Evolutionary conservation across 1,140 invertebrate species (phyloP).

Genomic region (Diplogasteroides magnus): DNA sequence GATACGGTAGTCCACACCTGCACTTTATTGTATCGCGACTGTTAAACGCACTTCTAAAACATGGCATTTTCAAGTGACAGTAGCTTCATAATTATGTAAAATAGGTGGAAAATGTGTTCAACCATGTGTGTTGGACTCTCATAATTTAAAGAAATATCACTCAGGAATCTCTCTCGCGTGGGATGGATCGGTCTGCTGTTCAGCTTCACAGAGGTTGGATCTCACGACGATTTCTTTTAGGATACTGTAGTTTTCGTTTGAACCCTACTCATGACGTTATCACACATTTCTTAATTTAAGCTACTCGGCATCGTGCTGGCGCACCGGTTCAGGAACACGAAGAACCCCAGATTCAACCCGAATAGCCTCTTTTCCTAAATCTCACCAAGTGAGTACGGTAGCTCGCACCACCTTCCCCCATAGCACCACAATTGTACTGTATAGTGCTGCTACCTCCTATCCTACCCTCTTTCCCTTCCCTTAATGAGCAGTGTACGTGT

Average conservation of each 20-base stretch:
- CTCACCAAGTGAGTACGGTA: too few species aligned
- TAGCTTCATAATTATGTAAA: too few species aligned
- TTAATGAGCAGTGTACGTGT: too few species aligned
- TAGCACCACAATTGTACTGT: too few species aligned
- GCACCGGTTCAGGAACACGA: slow-evolving; percentile 89
- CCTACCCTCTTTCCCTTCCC: too few species aligned
- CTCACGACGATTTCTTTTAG: neutral
- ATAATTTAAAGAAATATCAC: neutral
- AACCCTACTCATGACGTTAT: slow-evolving; percentile 8
- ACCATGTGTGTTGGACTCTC: neutral
- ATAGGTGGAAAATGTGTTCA: too few species aligned
- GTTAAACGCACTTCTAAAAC: too few species aligned
- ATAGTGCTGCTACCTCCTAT: too few species aligned
- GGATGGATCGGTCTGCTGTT: slow-evolving; percentile 90
- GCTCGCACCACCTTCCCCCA: too few species aligned
- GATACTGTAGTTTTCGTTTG: neutral
- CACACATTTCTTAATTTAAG: slow-evolving; percentile 63
- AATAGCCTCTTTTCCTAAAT: slow-evolving; percentile 95
- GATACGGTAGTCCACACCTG: neutral
- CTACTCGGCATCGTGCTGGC: slow-evolving; percentile 92
- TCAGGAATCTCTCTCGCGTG: slow-evolving; percentile 70
- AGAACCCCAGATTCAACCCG: slow-evolving; percentile 87
- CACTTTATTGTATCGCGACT: too few species aligned
- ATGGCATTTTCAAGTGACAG: too few species aligned
- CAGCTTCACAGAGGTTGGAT: slow-evolving; percentile 86